phyloP scores from a whole-genome alignment of 2,888 invertebrate genomes.

The Barypeithes pellucidus region DNA sequence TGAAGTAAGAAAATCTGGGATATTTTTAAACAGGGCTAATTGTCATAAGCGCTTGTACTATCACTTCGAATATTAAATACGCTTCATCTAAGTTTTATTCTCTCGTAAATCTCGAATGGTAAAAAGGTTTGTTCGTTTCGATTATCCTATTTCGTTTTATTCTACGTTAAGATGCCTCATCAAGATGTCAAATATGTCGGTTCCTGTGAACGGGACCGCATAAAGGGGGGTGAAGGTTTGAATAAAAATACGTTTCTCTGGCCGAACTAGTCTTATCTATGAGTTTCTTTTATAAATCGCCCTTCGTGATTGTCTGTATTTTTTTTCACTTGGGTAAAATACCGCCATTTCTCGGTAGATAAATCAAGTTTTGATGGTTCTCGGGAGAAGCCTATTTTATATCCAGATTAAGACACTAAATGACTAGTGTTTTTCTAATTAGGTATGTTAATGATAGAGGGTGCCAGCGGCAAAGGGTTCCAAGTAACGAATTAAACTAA shows the following conservation, averaged over 20 bases:
- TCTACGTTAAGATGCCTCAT: constrained; percentile 22
- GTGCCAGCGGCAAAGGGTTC: too few relatives aligned
- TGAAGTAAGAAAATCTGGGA: too few relatives aligned
- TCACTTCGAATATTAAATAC: not conserved
- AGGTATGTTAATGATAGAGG: too few relatives aligned
- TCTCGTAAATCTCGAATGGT: not conserved
- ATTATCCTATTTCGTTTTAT: constrained; percentile 34
- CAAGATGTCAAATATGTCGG: constrained; percentile 25
- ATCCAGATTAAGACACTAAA: too few relatives aligned
- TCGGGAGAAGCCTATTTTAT: too few relatives aligned
- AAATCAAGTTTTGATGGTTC: too few relatives aligned
- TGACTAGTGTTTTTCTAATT: too few relatives aligned
- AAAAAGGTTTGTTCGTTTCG: constrained; percentile 13
- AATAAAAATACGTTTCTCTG: constrained; percentile 7
- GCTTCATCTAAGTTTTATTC: constrained; percentile 19
- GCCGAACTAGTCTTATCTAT: constrained; percentile 8
- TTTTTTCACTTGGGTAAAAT: not conserved
- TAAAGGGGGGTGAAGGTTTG: not conserved
- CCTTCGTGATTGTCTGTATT: not conserved
- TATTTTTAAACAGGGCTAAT: not conserved
- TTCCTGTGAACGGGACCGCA: not conserved
- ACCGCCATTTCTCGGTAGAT: too few relatives aligned
- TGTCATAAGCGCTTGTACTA: not conserved
- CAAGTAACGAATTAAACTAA: too few relatives aligned
- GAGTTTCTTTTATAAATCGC: not conserved